Evolutionary conservation across 2,888 invertebrate species (phyloP), one percentile per base, ranked within the genome.

Genomic region (Gymnoscelis rufifasciata): DNA sequence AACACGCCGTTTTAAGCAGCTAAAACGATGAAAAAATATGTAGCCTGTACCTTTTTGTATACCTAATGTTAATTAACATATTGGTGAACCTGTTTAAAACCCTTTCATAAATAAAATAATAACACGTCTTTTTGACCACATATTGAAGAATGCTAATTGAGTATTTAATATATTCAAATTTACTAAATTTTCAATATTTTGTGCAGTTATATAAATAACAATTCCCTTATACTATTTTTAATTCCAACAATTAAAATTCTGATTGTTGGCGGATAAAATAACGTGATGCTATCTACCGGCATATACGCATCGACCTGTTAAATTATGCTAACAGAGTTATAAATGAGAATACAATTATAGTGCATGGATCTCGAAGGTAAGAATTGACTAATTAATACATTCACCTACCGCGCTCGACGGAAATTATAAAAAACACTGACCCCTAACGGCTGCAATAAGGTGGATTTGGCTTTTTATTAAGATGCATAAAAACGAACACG

Each of bases 371-470:
- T 46, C 54, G 62, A 15, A 35, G 35, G 35, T 59, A 61, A 66
- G 61, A 60, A 66, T 59, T 58, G 57, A 61, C 74, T 83, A 87
- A 88, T 88, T 87, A 87, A 87, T 78, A 82, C 80, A 81, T 84
- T 81, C 78, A 78, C 77, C 75, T 74, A 77, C 75, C 76, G 74
- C 78, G 71, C 55, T 64, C 64, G 67, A 64, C 72, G 74, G 75
- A 74, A 76, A 74, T 60, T 62, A 68, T 70, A 81, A 81, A 86
- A 80, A 83, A 78, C 39, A 53, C 56, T 78, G 74, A 75, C 78
- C 79, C 77, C 70, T 57, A 78, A 83, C 83, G 81, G 83, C 78
- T 79, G 80, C 81, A 75, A 74, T 83, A 82, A 83, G 83, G 80
- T 86, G 80, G 74, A 81, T 78, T 71, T 67, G 66, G 66, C 65